Evolutionary conservation across 2,888 invertebrate genomes (phyloP), one percentile per base, ranked within the genome.

Genomic region (Odontomyia ornata): DNA sequence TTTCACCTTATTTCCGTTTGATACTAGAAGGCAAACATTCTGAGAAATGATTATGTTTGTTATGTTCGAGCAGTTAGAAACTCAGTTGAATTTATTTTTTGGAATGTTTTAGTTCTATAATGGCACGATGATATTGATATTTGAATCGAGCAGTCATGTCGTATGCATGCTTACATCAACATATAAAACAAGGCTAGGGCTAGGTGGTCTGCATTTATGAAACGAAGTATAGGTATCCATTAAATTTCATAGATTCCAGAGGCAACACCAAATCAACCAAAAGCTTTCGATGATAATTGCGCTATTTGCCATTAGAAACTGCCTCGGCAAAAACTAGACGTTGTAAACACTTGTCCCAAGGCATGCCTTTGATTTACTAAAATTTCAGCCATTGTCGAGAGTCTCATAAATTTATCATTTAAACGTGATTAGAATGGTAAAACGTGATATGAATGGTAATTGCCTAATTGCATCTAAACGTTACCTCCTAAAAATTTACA

Each of bases 41-140:
- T 97, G 97, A 97, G 97, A 97, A 84, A 98, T 85, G 98, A 98
- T 83, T 97, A 96, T 84, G 95, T 98, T 0, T 98, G 97, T 87
- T 96, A 97, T 86, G 95, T 96, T 76, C 91, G 95, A 81, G 95
- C 96, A 0, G 95, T 96, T 83, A 97, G 97, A 1, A 97, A 96
- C 85, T 94, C 95, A 0, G 93, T 98, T 0, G 98, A 98, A 84
- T 98, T 98, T 85, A n/a, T 92, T 96, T 80, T 97, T 98, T 84
- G 98, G 97, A 1, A 95, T 97, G 80, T 93, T 97, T 82, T 87
- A 97, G 5, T 96, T 97, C 87, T 93, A 96, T 85, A 97, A 97
- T 85, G 97, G 96, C 0, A 95, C 95, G 5, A 97, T 96, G 95
- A 97, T 98, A 79, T 88, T 98, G 80, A 84, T 97, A 76, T 98